These are phyloP conservation scores for Siphlonurus alternatus DNA, from an alignment of 2,888 invertebrate species.

Conservation along the genomic window DNA sequence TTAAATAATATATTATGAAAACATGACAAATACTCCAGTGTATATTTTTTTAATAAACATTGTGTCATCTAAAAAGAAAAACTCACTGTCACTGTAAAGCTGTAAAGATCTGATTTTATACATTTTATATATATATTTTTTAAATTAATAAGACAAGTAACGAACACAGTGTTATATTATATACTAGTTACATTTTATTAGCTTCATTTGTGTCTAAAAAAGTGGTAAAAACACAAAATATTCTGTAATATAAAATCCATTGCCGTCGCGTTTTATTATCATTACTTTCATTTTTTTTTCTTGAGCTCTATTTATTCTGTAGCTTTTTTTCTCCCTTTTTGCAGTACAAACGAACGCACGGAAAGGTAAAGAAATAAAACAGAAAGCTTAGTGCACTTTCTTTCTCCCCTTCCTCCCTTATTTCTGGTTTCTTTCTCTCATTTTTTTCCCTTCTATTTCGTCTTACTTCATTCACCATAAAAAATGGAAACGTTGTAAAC, in stretches of 20 bases:
- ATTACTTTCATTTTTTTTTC: neutral
- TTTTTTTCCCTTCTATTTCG: neutral
- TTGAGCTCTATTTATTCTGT: neutral
- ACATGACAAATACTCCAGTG: too few species aligned
- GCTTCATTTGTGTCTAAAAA: neutral
- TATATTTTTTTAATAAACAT: too few species aligned
- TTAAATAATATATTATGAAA: too few species aligned
- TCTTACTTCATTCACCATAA: neutral
- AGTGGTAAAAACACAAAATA: neutral
- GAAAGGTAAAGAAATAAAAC: neutral
- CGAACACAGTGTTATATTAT: neutral
- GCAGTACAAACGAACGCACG: neutral
- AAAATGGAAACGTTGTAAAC: neutral
- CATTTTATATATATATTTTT: too few species aligned
- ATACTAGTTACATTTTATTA: neutral
- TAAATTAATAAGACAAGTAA: too few species aligned
- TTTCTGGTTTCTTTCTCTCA: neutral
- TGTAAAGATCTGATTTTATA: too few species aligned
- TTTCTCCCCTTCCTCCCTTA: neutral
- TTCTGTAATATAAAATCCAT: neutral
- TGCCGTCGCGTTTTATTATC: neutral
- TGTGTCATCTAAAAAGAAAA: too few species aligned
- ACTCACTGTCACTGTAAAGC: too few species aligned
- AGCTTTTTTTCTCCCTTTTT: neutral
- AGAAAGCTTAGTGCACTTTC: neutral